These are phyloP conservation scores for Arizona elegans DNA, from an alignment of 2,113 vertebrate genomes.

Conservation along the genomic window DNA sequence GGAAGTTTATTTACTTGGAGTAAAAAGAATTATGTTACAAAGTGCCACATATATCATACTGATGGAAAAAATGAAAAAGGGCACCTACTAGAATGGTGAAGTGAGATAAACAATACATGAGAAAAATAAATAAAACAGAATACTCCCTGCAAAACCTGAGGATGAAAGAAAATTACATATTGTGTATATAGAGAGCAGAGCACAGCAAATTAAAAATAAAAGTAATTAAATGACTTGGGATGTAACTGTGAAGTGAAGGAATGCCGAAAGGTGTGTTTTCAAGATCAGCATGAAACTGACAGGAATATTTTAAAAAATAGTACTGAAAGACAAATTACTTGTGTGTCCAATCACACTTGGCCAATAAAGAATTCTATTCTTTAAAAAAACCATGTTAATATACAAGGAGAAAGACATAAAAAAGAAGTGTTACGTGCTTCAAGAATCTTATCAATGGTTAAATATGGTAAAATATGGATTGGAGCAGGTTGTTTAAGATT, in stretches of 20 bases:
- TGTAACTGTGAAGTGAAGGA: neutral
- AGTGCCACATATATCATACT: too few relatives aligned
- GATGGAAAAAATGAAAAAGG: too few relatives aligned
- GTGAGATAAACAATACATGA: neutral
- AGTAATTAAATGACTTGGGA: neutral
- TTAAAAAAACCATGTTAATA: neutral
- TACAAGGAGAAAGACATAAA: neutral
- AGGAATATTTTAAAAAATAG: neutral
- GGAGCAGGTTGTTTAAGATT: neutral
- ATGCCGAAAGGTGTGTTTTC: neutral
- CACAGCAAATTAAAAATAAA: neutral
- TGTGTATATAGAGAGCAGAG: neutral
- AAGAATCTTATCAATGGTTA: neutral
- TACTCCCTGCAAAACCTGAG: neutral
- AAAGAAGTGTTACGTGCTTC: neutral
- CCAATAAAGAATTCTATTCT: too few relatives aligned
- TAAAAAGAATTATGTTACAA: too few relatives aligned
- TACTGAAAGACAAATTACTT: neutral
- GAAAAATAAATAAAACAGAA: neutral
- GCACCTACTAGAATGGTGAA: too few relatives aligned
- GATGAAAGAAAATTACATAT: neutral
- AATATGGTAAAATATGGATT: neutral
- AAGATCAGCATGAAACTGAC: neutral
- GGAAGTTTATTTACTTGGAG: too few relatives aligned
- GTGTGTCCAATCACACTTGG: too few relatives aligned